Evolutionary conservation across 2,888 invertebrate genomes (phyloP).

Genomic region (Microctonus hyperodae): DNA sequence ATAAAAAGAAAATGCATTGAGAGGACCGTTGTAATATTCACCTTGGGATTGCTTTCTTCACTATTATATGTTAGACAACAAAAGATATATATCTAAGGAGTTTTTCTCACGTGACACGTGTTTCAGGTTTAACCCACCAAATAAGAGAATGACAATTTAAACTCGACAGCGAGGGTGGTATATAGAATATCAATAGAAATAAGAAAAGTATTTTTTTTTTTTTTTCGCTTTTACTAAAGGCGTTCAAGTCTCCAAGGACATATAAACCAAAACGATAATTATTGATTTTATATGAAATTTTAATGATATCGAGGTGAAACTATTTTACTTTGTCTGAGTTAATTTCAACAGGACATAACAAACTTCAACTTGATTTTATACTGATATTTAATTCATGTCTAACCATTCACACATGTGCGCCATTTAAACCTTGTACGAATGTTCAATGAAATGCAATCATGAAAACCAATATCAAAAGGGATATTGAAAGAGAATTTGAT

Average conservation of each 20-base stretch:
- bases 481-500: not conserved
- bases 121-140: conserved; percentile 8
- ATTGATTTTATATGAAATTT: conserved; percentile 16
- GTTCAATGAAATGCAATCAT: not conserved
- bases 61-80: not conserved
- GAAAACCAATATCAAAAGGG: not conserved
- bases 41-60: not conserved
- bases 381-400: not conserved
- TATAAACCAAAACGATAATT: not conserved
- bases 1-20: not conserved
- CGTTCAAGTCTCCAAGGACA: conserved; percentile 10
- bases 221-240: not conserved
- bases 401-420: not conserved
- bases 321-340: not conserved
- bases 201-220: not conserved
- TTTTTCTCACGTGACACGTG: conserved; percentile 26
- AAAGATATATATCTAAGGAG: not conserved
- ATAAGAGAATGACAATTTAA: not conserved
- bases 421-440: not conserved
- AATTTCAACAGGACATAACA: not conserved
- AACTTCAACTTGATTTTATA: not conserved
- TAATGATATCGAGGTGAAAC: not conserved
- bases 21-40: conserved; percentile 7
- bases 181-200: conserved; percentile 17
- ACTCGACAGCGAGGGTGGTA: not conserved